Evolutionary conservation across 2,113 vertebrate species (phyloP).

Genomic region (Amphilophus citrinellus): DNA sequence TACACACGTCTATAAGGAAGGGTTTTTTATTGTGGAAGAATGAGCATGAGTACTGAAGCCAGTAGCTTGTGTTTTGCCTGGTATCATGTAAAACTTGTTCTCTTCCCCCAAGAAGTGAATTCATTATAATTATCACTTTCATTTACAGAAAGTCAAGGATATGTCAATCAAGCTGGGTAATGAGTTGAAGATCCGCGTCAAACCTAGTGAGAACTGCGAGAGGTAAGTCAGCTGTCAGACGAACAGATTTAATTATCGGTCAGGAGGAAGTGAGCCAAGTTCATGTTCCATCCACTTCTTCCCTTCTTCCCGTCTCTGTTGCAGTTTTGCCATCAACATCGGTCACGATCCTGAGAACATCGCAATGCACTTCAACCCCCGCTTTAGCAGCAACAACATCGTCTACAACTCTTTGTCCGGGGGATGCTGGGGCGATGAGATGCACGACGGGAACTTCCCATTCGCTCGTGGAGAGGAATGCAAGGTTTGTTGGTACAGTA

Average conservation of each 20-base stretch:
- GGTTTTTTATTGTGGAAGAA: background rate
- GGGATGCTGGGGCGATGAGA: slow-evolving; percentile 73
- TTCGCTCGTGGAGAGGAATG: slow-evolving; percentile 73
- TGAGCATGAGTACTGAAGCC: background rate
- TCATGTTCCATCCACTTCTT: background rate
- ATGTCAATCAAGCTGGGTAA: slow-evolving; percentile 80
- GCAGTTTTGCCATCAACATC: slow-evolving; percentile 80
- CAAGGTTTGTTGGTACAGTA: slow-evolving; percentile 70
- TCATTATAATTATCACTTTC: background rate
- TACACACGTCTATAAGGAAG: background rate
- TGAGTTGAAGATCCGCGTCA: slow-evolving; percentile 78
- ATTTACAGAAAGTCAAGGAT: slow-evolving; percentile 66
- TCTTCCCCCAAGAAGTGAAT: background rate
- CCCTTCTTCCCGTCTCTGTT: background rate
- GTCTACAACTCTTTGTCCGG: slow-evolving; percentile 74
- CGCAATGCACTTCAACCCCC: slow-evolving; percentile 82
- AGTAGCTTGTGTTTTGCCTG: background rate
- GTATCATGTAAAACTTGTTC: background rate
- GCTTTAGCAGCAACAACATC: slow-evolving; percentile 65
- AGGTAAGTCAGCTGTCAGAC: slow-evolving; percentile 47
- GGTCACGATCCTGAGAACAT: slow-evolving; percentile 73
- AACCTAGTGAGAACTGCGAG: slow-evolving; percentile 11
- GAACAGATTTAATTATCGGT: background rate
- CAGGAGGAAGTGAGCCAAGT: background rate
- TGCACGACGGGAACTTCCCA: slow-evolving; percentile 49